Conservation (phyloP, 2,113 vertebrate genomes). For the Gopherus flavomarginatus region DNA sequence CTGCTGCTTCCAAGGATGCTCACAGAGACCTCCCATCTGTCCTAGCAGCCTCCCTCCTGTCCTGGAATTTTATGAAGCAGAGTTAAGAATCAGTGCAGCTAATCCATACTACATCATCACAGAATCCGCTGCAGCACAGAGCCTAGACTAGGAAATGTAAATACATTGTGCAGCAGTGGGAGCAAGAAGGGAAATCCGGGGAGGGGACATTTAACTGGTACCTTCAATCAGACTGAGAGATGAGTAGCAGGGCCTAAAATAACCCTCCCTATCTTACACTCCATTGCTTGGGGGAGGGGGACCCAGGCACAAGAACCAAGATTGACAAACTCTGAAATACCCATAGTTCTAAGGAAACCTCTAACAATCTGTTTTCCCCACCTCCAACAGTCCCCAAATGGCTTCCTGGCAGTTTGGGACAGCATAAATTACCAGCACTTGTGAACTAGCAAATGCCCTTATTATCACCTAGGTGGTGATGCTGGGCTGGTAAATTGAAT, state of each 20-base stretch:
- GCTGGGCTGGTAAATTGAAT: background rate
- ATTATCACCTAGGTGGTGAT: conserved; percentile 36
- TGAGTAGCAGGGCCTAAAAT: background rate
- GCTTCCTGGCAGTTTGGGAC: conserved; percentile 20
- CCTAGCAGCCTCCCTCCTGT: background rate
- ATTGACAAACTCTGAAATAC: background rate
- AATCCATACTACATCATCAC: background rate
- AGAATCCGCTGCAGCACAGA: too few relatives aligned
- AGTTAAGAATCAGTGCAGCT: background rate
- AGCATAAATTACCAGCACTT: background rate
- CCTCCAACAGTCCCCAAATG: background rate
- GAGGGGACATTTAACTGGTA: background rate
- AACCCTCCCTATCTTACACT: background rate
- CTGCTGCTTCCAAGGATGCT: background rate
- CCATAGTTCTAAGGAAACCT: background rate
- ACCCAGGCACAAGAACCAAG: background rate
- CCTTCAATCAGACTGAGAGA: background rate
- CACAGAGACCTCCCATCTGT: background rate
- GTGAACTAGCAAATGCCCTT: conserved; percentile 23
- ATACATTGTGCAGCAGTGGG: background rate
- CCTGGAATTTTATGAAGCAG: background rate
- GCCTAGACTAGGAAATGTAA: background rate
- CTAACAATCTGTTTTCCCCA: background rate
- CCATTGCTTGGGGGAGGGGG: background rate
- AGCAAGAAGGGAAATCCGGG: background rate